These are phyloP conservation scores for Prinia subflava DNA, from an alignment of 2,113 vertebrate genomes.

Conservation along the genomic window DNA sequence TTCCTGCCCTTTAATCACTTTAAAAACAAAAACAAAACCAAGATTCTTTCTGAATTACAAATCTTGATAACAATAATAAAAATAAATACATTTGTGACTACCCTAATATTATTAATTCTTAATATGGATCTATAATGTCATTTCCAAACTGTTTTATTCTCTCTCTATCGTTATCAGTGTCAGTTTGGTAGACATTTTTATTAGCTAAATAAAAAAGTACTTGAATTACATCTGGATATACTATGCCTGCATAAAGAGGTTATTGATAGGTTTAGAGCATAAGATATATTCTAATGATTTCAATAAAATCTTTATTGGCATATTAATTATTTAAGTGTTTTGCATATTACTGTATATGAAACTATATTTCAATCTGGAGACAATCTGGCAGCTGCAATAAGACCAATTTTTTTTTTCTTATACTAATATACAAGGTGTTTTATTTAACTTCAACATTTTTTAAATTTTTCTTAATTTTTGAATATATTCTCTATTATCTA, in stretches of 20 bases:
- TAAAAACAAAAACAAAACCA: not conserved
- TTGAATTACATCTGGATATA: not conserved
- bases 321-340: not conserved
- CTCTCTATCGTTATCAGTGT: conserved; percentile 17
- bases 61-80: not conserved
- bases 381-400: not conserved
- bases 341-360: not conserved
- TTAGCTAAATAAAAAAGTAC: not conserved
- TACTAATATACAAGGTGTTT: not conserved
- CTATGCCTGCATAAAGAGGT: not conserved
- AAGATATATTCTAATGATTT: not conserved
- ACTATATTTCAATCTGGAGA: not conserved
- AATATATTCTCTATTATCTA: not conserved
- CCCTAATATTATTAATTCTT: not conserved
- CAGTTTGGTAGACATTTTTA: conserved; percentile 7
- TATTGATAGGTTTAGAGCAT: not conserved
- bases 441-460: not conserved
- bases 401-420: not conserved
- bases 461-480: not conserved
- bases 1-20: not conserved
- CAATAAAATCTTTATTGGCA: not conserved
- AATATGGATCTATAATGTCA: not conserved
- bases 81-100: not conserved
- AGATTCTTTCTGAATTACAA: not conserved
- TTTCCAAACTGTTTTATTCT: not conserved